Base-by-base conservation (phyloP, 2,797 vertebrate species). In the Psittacula echo region DNA sequence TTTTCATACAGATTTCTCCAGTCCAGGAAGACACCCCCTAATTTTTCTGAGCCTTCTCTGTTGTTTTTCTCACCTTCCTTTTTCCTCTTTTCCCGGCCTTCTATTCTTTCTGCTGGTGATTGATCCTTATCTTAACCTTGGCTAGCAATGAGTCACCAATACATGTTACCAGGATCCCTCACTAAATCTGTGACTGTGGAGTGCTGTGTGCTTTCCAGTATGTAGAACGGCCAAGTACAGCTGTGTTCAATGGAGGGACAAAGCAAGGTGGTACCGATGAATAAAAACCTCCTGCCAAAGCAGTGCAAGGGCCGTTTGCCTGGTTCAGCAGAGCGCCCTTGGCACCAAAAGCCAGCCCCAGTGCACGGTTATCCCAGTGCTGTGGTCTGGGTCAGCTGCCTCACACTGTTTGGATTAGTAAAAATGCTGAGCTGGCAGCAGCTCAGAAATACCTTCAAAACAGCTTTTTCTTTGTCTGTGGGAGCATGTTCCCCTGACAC, bases 221-320 rank as follows among this genome's bases (percentile, higher is more conserved):
- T 1, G 1, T 34, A 22, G 72, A 29, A 50, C 10, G 19, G 50
- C 18, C 32, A 42, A 64, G 56, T 44, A 21, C 26, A 37, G 44
- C 10, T 3, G 13, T 26, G 15, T 32, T 34, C 2, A 3, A 9
- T 4, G 24, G 56, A 56, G 10, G 10, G 56, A 19, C 42, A 37
- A 53, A 32, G 34, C 14, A 10, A 27, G 7, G 30, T 16, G 56
- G 27, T 22, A 29, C 11, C 1, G 4, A 21, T 32, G 42, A 50
- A 39, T 30, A 37, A 64, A 53, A 68, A 11, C 11, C 56, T 58
- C 27, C 27, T 50, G 56, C 37, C 26, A 15, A 19, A 47, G 8
- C 32, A 1, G 18, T 11, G 37, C 6, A 3, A 20, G n/a, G 26
- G n/a, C 29, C 7, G 0, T 26, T 9, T 30, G 29, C 2, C 34